These are phyloP conservation scores for Agelas oroides DNA, from an alignment of 37 sponge, comb jelly and placozoan genomes.

Conservation along the genomic window DNA sequence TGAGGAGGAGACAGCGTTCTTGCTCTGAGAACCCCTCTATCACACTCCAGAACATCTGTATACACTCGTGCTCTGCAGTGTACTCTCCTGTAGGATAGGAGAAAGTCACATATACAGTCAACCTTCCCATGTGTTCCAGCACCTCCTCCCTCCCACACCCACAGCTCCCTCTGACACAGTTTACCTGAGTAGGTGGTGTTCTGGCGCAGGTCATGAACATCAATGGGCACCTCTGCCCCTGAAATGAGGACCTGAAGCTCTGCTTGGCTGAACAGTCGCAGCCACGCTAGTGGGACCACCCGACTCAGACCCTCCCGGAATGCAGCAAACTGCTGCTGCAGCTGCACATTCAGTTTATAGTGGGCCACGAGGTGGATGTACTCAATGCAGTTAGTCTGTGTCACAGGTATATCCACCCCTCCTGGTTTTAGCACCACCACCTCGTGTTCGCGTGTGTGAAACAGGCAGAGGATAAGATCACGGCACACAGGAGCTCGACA, in stretches of 20 bases:
- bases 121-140: neutral
- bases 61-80: slow-evolving; percentile 63
- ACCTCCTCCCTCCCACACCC: no score
- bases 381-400: slow-evolving; percentile 80
- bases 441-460: slow-evolving; percentile 4
- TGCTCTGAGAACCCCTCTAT: slow-evolving; percentile 69
- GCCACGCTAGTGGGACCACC: slow-evolving; percentile 82
- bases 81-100: slow-evolving; percentile 70
- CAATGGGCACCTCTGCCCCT: slow-evolving; percentile 77
- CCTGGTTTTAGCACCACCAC: slow-evolving; percentile 81
- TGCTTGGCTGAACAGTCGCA: slow-evolving; percentile 77
- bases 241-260: slow-evolving; percentile 87
- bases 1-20: slow-evolving; percentile 83
- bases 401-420: slow-evolving; percentile 77
- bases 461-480: neutral
- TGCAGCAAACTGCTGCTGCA: slow-evolving; percentile 68
- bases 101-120: neutral
- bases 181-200: slow-evolving; percentile 78
- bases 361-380: slow-evolving; percentile 89
- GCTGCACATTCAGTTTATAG: slow-evolving; percentile 78
- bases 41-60: slow-evolving; percentile 93
- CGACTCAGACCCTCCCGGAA: slow-evolving; percentile 80
- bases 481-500: no score
- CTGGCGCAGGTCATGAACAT: slow-evolving; percentile 58
- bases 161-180: no score